These are phyloP conservation scores for Mya arenaria DNA, from an alignment of 1,140 invertebrate genomes.

Conservation along the genomic window DNA sequence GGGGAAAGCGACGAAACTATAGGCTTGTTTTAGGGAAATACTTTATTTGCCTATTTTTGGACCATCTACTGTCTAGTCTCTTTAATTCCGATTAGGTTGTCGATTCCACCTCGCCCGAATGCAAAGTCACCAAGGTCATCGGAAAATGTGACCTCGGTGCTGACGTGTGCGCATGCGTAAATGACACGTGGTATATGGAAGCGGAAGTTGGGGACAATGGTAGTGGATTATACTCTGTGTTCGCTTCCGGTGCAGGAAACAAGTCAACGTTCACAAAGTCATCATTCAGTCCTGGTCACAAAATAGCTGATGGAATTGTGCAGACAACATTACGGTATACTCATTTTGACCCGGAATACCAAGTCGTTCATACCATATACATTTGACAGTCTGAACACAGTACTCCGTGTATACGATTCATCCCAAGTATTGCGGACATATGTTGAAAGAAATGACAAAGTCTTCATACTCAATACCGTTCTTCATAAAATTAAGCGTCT, in stretches of 20 bases:
- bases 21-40: no score
- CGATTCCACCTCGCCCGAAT: conserved; percentile 15
- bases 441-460: neutral
- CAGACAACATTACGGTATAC: no score
- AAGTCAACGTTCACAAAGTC: neutral
- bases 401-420: no score
- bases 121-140: conserved; percentile 22
- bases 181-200: conserved; percentile 31
- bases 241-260: conserved; percentile 2
- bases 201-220: conserved; percentile 18
- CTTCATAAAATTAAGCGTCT: neutral
- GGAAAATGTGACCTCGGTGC: conserved; percentile 42
- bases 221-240: neutral
- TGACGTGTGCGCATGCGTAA: conserved; percentile 19
- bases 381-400: no score
- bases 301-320: neutral
- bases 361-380: no score
- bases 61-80: no score
- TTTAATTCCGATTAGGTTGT: neutral
- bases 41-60: no score
- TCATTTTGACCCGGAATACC: no score
- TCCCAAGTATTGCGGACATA: no score
- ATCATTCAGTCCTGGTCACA: conserved; percentile 12
- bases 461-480: neutral
- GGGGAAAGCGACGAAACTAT: no score